Evolutionary conservation across 2,797 vertebrate genomes (phyloP).

Genomic region (Cirrhinus mrigala): DNA sequence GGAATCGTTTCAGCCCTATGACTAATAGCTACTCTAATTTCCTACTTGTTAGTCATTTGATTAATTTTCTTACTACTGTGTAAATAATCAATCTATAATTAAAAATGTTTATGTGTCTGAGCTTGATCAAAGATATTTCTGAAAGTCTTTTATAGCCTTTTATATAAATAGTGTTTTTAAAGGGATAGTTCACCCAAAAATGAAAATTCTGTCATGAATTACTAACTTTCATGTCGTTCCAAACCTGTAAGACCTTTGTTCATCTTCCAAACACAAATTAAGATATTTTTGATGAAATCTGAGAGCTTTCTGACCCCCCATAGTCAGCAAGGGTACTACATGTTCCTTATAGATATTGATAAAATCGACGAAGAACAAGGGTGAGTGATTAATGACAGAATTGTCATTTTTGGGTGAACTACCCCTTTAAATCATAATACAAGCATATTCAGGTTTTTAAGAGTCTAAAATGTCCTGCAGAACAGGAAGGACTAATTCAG

Average conservation of each 20-base stretch:
- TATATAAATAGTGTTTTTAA: neutral
- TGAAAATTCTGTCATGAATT: too few relatives aligned
- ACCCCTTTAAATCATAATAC: neutral
- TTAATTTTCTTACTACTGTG: neutral
- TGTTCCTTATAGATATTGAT: too few relatives aligned
- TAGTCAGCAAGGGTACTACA: too few relatives aligned
- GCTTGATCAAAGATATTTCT: neutral
- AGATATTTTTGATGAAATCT: too few relatives aligned
- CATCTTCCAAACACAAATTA: too few relatives aligned
- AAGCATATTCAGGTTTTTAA: neutral
- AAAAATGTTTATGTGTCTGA: neutral
- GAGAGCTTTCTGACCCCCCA: too few relatives aligned
- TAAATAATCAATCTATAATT: neutral
- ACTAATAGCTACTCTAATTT: neutral
- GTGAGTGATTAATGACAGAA: too few relatives aligned
- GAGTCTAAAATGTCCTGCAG: neutral
- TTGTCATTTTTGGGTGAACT: too few relatives aligned
- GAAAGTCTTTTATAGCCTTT: neutral
- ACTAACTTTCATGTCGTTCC: too few relatives aligned
- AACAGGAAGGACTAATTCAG: neutral
- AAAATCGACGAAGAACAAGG: too few relatives aligned
- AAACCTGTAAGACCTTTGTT: too few relatives aligned
- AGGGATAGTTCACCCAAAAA: neutral
- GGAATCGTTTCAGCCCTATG: too few relatives aligned
- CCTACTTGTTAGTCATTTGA: neutral